Conservation (phyloP, 2,888 invertebrate species). For the Anaspis maculata region DNA sequence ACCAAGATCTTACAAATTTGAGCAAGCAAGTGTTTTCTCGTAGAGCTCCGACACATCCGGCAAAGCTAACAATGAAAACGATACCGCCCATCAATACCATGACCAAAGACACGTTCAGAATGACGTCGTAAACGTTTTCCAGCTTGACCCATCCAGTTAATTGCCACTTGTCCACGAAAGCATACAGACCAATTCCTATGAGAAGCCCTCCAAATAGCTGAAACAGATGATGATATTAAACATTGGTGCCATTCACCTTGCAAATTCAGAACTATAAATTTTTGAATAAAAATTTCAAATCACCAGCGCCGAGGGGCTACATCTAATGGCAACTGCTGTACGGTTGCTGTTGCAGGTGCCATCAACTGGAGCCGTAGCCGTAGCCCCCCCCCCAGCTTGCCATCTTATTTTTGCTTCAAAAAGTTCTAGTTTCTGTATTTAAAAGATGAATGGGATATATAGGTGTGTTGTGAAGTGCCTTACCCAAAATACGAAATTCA, state of each 20-base stretch:
- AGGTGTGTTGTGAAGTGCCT: constrained; percentile 37
- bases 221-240: too few species aligned
- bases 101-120: constrained; percentile 82
- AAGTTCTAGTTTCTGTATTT: too few species aligned
- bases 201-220: constrained; percentile 83
- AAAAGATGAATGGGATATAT: not conserved
- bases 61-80: constrained; percentile 89
- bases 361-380: too few species aligned
- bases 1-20: constrained; percentile 73
- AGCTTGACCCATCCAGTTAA: constrained; percentile 75
- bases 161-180: constrained; percentile 90
- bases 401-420: too few species aligned
- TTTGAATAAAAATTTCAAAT: too few species aligned
- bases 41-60: constrained; percentile 85
- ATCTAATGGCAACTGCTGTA: too few species aligned
- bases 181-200: constrained; percentile 82
- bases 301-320: too few species aligned
- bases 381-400: too few species aligned
- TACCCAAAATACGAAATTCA: constrained; percentile 88
- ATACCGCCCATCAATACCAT: constrained; percentile 84
- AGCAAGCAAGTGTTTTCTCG: constrained; percentile 87
- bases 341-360: too few species aligned
- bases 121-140: constrained; percentile 82
- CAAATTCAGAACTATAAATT: too few species aligned
- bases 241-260: too few species aligned